phyloP scores from a whole-genome alignment of 64 coral and sea anemone species.

The Pocillopora verrucosa region DNA sequence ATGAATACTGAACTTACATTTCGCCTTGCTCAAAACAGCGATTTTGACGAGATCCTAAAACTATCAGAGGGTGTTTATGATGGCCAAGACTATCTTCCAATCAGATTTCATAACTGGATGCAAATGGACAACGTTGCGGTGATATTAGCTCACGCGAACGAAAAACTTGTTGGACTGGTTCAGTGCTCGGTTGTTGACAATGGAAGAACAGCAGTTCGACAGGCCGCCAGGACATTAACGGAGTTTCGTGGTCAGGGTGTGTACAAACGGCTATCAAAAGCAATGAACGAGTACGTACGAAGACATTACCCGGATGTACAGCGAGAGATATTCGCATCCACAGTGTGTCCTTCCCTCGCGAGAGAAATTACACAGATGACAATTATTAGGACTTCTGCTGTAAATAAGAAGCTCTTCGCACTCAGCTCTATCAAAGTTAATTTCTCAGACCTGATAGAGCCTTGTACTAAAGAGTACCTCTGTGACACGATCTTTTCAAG shows the following conservation, averaged over 20 bases:
- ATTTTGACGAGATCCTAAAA: conserved; percentile 34
- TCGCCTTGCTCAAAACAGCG: conserved; percentile 24
- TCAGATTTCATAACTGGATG: conserved; percentile 45
- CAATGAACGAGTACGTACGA: not conserved
- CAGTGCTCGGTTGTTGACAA: conserved; percentile 10
- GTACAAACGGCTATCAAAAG: not conserved
- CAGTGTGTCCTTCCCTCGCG: too few species aligned
- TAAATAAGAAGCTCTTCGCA: not conserved
- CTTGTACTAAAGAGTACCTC: conserved; percentile 2
- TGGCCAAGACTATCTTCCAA: conserved; percentile 51
- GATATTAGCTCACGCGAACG: conserved; percentile 11
- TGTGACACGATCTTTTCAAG: not conserved
- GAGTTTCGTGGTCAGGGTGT: conserved; percentile 35
- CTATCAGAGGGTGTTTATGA: conserved; percentile 51
- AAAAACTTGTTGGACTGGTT: conserved; percentile 16
- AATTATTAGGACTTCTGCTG: not conserved
- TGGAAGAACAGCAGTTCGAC: not conserved
- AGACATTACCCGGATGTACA: not conserved
- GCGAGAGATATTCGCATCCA: not conserved
- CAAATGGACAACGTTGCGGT: not conserved
- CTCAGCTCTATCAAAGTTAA: not conserved
- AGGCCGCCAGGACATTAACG: not conserved
- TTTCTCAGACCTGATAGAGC: not conserved
- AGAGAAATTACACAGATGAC: not conserved
- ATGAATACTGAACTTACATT: not conserved